A percentile compares a stretch with the other conserved stretches of the same genome.
Evolutionary conservation across 2,797 vertebrate species (phyloP).

Genomic region (Gila robusta): DNA sequence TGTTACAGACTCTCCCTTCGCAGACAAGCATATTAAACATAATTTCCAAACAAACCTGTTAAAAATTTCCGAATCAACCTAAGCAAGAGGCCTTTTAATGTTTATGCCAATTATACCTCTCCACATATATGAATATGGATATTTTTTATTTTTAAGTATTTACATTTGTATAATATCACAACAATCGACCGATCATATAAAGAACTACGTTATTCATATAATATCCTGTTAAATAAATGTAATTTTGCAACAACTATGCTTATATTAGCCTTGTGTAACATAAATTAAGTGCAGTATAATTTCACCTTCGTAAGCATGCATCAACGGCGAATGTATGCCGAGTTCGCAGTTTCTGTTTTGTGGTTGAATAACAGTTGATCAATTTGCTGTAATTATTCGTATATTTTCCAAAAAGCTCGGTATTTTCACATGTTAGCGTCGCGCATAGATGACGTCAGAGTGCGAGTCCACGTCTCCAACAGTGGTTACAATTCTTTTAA

Average conservation of each 20-base stretch:
- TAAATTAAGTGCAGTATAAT: background rate
- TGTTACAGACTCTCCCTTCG: constrained; percentile 26
- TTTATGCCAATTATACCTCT: background rate
- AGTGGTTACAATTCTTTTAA: background rate
- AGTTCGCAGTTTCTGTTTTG: background rate
- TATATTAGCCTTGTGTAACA: background rate
- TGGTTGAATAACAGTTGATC: background rate
- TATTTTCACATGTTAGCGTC: background rate
- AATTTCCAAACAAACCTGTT: constrained; percentile 1
- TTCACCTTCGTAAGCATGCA: background rate
- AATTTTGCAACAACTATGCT: background rate
- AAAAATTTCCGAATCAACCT: background rate
- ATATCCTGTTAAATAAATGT: background rate
- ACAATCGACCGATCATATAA: background rate
- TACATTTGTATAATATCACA: background rate
- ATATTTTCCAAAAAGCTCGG: background rate
- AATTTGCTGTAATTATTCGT: background rate
- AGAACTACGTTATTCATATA: background rate
- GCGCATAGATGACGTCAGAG: constrained; percentile 6
- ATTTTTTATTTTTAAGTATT: background rate
- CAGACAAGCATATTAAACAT: constrained; percentile 37
- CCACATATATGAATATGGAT: background rate
- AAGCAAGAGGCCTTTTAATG: constrained; percentile 18
- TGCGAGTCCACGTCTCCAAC: background rate
- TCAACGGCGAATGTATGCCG: background rate